A percentile compares a stretch with the other conserved stretches of the same genome.
Evolutionary conservation across 1,140 invertebrate genomes (phyloP).

Genomic region (Choristoneura fumiferana): DNA sequence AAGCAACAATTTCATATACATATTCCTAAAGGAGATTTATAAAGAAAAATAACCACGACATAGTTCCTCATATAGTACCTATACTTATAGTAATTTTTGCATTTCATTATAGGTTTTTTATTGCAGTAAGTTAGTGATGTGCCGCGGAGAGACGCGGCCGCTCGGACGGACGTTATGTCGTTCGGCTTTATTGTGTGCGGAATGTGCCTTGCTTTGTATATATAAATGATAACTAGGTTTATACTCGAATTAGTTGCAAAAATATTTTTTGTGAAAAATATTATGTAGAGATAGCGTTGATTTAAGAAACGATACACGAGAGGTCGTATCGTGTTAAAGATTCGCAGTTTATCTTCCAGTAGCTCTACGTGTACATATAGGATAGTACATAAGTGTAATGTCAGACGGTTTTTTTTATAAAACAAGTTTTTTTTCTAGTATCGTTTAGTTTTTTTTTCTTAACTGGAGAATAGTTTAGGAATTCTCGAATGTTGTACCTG

Average conservation of each 20-base stretch:
- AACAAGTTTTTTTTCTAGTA: slow-evolving; percentile 72
- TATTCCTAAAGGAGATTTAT: slow-evolving; percentile 44
- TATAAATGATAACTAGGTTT: slow-evolving; percentile 72
- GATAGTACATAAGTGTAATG: slow-evolving; percentile 59
- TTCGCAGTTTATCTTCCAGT: slow-evolving; percentile 77
- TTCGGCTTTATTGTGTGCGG: slow-evolving; percentile 72
- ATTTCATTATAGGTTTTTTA: slow-evolving; percentile 73
- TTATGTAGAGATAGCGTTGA: slow-evolving; percentile 69
- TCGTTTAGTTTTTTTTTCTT: slow-evolving; percentile 66
- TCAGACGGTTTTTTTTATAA: slow-evolving; percentile 61
- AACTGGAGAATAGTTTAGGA: slow-evolving; percentile 69
- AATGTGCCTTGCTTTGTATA: slow-evolving; percentile 79
- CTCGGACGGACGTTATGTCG: slow-evolving; percentile 59
- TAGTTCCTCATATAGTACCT: slow-evolving; percentile 78
- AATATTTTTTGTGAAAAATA: slow-evolving; percentile 76
- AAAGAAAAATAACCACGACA: slow-evolving; percentile 70
- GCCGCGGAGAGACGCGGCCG: slow-evolving; percentile 48
- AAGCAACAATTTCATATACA: slow-evolving; percentile 53
- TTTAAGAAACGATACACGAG: slow-evolving; percentile 65
- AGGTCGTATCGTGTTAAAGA: slow-evolving; percentile 72
- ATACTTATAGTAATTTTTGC: slow-evolving; percentile 75
- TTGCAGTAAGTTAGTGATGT: slow-evolving; percentile 70
- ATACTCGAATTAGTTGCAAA: slow-evolving; percentile 78
- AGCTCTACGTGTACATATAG: slow-evolving; percentile 70
- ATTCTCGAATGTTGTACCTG: slow-evolving; percentile 80